Base-by-base conservation (phyloP, 2,113 vertebrate species). In the Symphodus melops region DNA sequence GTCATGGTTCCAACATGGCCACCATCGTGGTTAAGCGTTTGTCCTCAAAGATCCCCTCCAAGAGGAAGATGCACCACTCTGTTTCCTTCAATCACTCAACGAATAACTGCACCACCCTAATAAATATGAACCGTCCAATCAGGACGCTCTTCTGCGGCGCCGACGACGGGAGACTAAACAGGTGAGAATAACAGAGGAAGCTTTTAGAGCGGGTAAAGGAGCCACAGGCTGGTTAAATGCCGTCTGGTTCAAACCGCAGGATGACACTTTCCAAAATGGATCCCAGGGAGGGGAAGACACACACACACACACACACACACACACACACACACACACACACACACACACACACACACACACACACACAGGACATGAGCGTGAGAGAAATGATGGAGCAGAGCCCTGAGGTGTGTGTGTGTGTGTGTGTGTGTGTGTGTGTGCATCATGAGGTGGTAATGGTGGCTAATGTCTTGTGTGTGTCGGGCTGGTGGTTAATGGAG, bases 221-320 rank as follows among this genome's bases (percentile, higher is more conserved):
- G 54, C 53, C n/a, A 6, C 72, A 65, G 71, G 7, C 78, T 74
- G 70, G 70, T 67, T 82, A 67, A 64, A 78, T 0, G 21, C 25
- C 1, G 66, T 46, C 68, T 64, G 77, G 16, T 77, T 60, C 64
- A 67, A 0, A 71, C 70, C 0, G n/a, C 68, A 68, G 12, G n/a
- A 73, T 65, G 68, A 19, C 74, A 62, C 61, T 66, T 41, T 77
- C 69, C 61, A 71, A 77, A 75, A 63, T 71, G 74, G 74, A 75
- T 81, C 56, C 53, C 25, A 63, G 20, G 3, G 68, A 73, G 79
- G 63, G 8, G 57, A 8, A 39, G 21, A 21, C 0, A 23, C 46
- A 48, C 46, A 48, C 7, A 8, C 46, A 19, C 56, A 59, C 44
- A 13, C 28, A 51, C 44, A 19, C 28, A 21, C 0, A 23, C 46